phyloP scores from a whole-genome alignment of 2,797 vertebrate genomes.

The Oophaga sylvatica region DNA sequence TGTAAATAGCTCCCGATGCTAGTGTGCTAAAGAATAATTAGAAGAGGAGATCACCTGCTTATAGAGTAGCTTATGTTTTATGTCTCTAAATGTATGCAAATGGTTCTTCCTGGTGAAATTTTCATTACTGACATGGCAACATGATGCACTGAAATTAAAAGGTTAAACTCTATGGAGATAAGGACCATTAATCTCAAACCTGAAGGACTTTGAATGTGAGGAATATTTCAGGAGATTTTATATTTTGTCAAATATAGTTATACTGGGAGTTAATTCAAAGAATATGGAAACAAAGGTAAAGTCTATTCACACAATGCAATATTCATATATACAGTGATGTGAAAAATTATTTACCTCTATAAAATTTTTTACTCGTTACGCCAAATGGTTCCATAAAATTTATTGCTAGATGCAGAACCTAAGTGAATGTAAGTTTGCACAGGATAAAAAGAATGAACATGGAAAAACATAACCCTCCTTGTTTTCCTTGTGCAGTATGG shows the following conservation, averaged over 20 bases:
- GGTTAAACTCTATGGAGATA: slow-evolving; percentile 19
- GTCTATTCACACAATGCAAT: too few species aligned
- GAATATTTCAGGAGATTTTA: not conserved
- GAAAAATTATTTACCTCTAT: too few species aligned
- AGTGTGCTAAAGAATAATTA: slow-evolving; percentile 45
- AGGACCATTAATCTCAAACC: slow-evolving; percentile 29
- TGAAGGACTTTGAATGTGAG: not conserved
- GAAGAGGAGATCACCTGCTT: slow-evolving; percentile 25
- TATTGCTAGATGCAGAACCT: too few species aligned
- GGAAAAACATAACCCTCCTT: too few species aligned
- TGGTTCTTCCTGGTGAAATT: slow-evolving; percentile 27
- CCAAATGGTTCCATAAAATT: too few species aligned
- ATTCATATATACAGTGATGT: too few species aligned
- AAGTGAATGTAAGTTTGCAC: too few species aligned
- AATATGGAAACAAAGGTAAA: not conserved
- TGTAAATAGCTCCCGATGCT: slow-evolving; percentile 24
- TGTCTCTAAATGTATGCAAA: slow-evolving; percentile 38
- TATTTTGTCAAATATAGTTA: not conserved
- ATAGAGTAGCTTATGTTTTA: slow-evolving; percentile 30
- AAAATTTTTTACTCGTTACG: too few species aligned
- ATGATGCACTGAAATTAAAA: slow-evolving; percentile 28
- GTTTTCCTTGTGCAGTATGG: too few species aligned
- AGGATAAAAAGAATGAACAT: too few species aligned
- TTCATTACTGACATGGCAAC: slow-evolving; percentile 24
- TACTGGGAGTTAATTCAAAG: not conserved